These are phyloP conservation scores for Tragulus kanchil DNA, from an alignment of 2,113 vertebrate species.

Conservation along the genomic window DNA sequence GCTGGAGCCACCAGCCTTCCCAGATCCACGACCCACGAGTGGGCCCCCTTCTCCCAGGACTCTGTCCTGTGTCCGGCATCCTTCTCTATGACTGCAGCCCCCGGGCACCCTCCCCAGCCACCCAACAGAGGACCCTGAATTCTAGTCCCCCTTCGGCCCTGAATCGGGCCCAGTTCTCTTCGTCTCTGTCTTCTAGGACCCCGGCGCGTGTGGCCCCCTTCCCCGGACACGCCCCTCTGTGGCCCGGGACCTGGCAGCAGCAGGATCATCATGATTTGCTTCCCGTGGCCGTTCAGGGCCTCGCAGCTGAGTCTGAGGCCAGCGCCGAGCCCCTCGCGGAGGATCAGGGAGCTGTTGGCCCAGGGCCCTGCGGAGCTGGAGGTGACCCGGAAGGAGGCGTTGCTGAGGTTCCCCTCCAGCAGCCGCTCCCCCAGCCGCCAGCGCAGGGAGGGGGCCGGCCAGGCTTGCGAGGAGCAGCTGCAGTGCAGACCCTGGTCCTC, in stretches of 20 bases:
- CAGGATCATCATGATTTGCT: fast-evolving
- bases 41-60: not conserved
- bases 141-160: not conserved
- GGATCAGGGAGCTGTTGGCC: constrained; percentile 26
- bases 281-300: not conserved
- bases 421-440: not conserved
- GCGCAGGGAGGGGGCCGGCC: not conserved
- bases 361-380: not conserved
- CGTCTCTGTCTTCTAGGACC: not conserved
- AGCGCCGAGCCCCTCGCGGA: fast-evolving
- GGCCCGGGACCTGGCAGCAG: not conserved
- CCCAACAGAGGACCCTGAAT: not conserved
- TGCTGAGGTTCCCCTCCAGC: constrained; percentile 12
- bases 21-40: fast-evolving
- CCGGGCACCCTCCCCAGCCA: not conserved
- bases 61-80: fast-evolving
- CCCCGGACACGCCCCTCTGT: not conserved
- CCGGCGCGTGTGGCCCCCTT: fast-evolving
- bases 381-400: not conserved
- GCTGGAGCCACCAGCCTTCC: not conserved
- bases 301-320: not conserved
- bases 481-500: not conserved
- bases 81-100: not conserved
- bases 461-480: not conserved
- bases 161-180: not conserved